phyloP scores from a whole-genome alignment of 2,113 vertebrate genomes.

The Nesogale talazaci region DNA sequence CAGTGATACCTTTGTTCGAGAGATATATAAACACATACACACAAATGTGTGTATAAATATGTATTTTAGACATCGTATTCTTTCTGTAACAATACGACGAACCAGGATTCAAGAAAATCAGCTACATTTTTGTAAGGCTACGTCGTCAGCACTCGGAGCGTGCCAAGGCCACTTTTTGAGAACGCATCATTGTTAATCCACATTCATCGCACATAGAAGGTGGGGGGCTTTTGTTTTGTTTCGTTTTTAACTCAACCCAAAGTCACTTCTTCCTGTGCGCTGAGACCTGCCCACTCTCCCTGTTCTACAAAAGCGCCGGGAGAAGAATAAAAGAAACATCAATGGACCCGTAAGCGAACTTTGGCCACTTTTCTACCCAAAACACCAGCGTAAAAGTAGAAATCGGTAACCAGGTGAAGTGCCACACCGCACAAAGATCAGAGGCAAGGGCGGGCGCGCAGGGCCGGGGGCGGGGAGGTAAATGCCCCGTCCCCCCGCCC shows the following conservation, averaged over 20 bases:
- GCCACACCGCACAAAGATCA: constrained; percentile 80
- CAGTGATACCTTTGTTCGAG: constrained; percentile 70
- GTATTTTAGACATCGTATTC: constrained; percentile 47
- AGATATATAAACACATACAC: not conserved
- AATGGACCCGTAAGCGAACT: constrained; percentile 62
- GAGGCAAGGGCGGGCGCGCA: constrained; percentile 66
- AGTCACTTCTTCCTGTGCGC: constrained; percentile 62
- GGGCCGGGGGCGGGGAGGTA: constrained; percentile 48
- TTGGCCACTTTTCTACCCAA: constrained; percentile 67
- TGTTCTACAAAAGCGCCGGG: constrained; percentile 59
- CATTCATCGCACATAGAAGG: constrained; percentile 7
- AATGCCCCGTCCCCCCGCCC: constrained; percentile 12
- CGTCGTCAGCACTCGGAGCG: constrained; percentile 25
- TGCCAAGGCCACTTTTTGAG: constrained; percentile 54
- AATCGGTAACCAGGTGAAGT: constrained; percentile 82
- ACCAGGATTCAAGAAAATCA: constrained; percentile 45
- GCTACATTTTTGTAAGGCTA: not conserved
- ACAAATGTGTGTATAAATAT: not conserved
- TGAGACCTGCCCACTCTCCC: constrained; percentile 55
- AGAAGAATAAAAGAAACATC: constrained; percentile 65
- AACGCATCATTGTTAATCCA: constrained; percentile 46
- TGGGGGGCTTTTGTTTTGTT: not conserved
- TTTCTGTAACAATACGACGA: constrained; percentile 43
- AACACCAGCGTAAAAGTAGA: constrained; percentile 68
- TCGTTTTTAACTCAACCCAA: constrained; percentile 55